Evolutionary conservation across 2,113 vertebrate species (phyloP), one percentile per base, ranked within the genome.

Genomic region (Aptenodytes patagonicus): DNA sequence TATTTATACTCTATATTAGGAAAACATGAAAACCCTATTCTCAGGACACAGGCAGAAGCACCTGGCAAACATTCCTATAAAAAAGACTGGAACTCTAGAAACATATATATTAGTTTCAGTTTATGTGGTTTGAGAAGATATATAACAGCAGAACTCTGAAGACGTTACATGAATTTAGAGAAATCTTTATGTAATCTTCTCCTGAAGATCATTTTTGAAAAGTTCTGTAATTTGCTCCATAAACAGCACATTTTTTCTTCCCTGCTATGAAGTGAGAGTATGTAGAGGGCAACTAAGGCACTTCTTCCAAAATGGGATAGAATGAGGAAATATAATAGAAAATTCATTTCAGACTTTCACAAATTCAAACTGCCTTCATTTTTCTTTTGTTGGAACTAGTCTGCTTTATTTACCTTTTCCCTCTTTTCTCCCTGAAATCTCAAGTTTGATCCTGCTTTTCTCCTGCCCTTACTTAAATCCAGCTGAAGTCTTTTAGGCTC

Each of bases 61-160:
- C 8, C 21, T 49, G 34, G 31, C 15, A 73, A 80, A 49, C 0
- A 0, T 65, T 90, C 31, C 17, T 76, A 2, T 68, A 26, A 52
- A 88, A 93, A 68, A 72, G 24, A 44, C n/a, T 38, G 11, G 61
- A 83, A 38, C 24, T 86, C 34, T 34, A 64, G 52, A 84, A 92
- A n/a, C 11, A 15, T 15, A 26, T 26, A 0, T 25, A 29, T 70
- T 66, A 6, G 3, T 66, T 87, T 83, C 16, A 40, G 52, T 90
- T 69, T 49, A 16, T 52, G 11, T 12, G 1, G 36, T 61, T 87
- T 91, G 54, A 54, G 79, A 65, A 69, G 18, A 38, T 36, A 42
- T 16, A 5, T 40, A 94, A 13, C 7, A 89, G 9, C 34, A 92
- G 44, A 89, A n/a, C 17, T 57, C 58, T 73, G 76, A 77, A 57